Evolutionary conservation across 2,113 vertebrate species (phyloP).

Genomic region (Bombycilla garrulus): DNA sequence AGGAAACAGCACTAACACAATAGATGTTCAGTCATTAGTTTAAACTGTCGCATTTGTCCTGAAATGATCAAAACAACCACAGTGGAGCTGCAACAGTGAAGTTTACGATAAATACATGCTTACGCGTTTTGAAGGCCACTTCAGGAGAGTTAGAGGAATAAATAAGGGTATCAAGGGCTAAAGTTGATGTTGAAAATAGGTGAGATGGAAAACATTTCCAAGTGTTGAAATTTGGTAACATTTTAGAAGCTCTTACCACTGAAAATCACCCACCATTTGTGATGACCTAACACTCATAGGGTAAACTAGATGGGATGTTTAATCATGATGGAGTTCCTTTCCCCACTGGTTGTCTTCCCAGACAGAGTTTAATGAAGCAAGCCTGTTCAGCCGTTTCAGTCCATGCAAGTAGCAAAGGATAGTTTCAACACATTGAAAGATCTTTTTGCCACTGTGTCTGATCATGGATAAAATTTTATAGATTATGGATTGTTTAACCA

Average conservation of each 20-base stretch:
- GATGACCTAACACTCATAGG: constrained; percentile 10
- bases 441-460: background rate
- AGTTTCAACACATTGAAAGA: background rate
- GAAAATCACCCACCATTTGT: background rate
- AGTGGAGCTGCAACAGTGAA: background rate
- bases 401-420: background rate
- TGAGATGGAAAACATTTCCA: background rate
- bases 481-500: constrained; percentile 26
- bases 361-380: constrained; percentile 6
- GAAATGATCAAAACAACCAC: constrained; percentile 31
- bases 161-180: background rate
- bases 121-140: background rate
- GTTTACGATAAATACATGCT: background rate
- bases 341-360: background rate
- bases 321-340: background rate
- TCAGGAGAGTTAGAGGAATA: background rate
- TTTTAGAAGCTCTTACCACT: background rate
- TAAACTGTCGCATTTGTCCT: background rate
- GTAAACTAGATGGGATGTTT: constrained; percentile 35
- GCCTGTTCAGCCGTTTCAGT: constrained; percentile 7
- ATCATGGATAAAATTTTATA: background rate
- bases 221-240: background rate
- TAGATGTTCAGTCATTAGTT: background rate
- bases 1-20: constrained; percentile 10
- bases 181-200: background rate